Base-by-base conservation (phyloP, 2,113 vertebrate genomes). In the Vicugna pacos region DNA sequence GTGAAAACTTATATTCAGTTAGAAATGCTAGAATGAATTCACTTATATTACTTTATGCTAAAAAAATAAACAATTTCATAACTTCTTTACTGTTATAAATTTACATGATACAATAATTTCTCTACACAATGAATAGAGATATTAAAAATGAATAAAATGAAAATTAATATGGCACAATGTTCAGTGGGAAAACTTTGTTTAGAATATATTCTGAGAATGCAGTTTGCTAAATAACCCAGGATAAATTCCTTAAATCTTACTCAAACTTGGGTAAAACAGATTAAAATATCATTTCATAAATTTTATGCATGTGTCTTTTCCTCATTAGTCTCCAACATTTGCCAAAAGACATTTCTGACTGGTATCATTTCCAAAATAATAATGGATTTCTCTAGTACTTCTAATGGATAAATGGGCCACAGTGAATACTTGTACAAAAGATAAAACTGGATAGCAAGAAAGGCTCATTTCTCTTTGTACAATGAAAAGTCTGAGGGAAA, bases 11-110 rank as follows among this genome's bases (percentile, higher is more conserved):
- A 94, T 12, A 73, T 79, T 93, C 46, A 84, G n/a, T 90, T 52
- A 96, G 75, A 77, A 1, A 84, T 69, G 38, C 72, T 92, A 93
- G 48, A 94, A 42, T 92, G 28, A 89, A 96, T 54, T 95, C 60
- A 87, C 22, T 97, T 48, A 87, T 50, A 93, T 13, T 52, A 87
- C 15, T 24, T 65, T 46, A 90, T 46, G 30, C 13, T 54, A 91
- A 92, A 75, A 72, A 58, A 95, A 62, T 72, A 92, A 77, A 56
- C 6, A 86, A 64, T 48, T 87, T 79, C 1, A 10, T 75, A 94
- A 87, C 13, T 93, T 94, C 19, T 82, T 56, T 32, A 62, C 30
- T 73, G 35, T 65, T 70, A 82, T 35, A 82, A 85, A 92, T 69
- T 73, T 91, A 82, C 14, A 95, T 6, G 52, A 95, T 54, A 84